Evolutionary conservation across 2,113 vertebrate species (phyloP).

Genomic region (Dipodomys spectabilis): DNA sequence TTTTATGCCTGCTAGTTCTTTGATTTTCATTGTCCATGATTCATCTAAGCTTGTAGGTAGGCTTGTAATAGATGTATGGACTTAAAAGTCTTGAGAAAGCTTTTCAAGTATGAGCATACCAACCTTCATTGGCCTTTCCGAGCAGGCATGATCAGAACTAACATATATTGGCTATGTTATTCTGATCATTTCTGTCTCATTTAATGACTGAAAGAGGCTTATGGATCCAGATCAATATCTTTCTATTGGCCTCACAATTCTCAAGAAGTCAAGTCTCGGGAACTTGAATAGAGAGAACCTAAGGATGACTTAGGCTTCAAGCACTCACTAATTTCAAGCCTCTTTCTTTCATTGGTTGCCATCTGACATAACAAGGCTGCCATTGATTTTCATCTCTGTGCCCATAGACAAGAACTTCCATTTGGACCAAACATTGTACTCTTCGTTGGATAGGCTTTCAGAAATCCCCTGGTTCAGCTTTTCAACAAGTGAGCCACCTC

Average conservation of each 20-base stretch:
- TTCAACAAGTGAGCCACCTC: not conserved
- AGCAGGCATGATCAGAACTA: not conserved
- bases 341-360: not conserved
- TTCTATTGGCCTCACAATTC: not conserved
- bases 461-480: not conserved
- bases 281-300: not conserved
- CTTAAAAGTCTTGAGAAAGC: not conserved
- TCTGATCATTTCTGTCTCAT: constrained; percentile 46
- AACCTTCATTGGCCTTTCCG: not conserved
- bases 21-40: not conserved
- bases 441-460: not conserved
- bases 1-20: constrained; percentile 49
- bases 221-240: not conserved
- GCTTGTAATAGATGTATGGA: not conserved
- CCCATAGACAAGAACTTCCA: not conserved
- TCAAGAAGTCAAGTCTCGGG: not conserved
- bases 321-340: not conserved
- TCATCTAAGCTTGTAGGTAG: not conserved
- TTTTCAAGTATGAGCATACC: not conserved
- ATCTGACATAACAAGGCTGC: not conserved
- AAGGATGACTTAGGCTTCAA: not conserved
- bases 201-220: not conserved
- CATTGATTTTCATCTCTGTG: not conserved
- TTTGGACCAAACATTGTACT: not conserved
- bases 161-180: constrained; percentile 31